Evolutionary conservation across 1,140 invertebrate genomes (phyloP).

Genomic region (Agrypnia vestita): DNA sequence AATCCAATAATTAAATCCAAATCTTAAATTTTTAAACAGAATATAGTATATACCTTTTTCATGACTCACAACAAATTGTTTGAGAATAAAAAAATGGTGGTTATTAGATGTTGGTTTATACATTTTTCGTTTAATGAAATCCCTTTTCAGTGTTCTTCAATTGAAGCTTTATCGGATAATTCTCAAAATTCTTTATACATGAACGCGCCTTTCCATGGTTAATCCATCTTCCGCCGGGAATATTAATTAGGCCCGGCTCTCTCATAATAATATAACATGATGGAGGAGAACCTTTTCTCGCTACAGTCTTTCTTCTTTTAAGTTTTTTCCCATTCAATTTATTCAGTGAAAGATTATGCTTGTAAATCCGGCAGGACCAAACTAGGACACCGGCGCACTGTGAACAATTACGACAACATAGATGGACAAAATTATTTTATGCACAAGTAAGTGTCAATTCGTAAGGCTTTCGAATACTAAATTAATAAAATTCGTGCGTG

Average conservation of each 20-base stretch:
- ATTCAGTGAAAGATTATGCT: slow-evolving; percentile 44
- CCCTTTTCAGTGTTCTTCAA: slow-evolving; percentile 22
- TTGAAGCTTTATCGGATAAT: slow-evolving; percentile 40
- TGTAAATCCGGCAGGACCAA: background rate
- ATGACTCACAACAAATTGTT: too few species aligned
- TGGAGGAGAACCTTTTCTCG: slow-evolving; percentile 35
- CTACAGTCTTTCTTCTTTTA: background rate
- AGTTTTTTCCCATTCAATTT: slow-evolving; percentile 36
- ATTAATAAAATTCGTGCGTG: too few species aligned
- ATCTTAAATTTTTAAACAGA: too few species aligned
- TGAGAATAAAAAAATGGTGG: too few species aligned
- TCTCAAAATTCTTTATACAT: slow-evolving; percentile 29
- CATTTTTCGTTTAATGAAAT: background rate
- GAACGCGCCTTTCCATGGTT: slow-evolving; percentile 16
- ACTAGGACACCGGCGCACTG: too few species aligned
- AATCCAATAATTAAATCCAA: too few species aligned
- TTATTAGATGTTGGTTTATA: too few species aligned
- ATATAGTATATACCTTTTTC: too few species aligned
- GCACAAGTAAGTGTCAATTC: too few species aligned
- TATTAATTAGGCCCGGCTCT: slow-evolving; percentile 38
- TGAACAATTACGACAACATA: too few species aligned
- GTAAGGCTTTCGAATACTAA: too few species aligned
- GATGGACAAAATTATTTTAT: too few species aligned
- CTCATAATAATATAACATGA: slow-evolving; percentile 34
- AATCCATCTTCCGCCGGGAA: slow-evolving; percentile 42